These are phyloP conservation scores for Alca torda DNA, from an alignment of 2,797 vertebrate genomes.

Conservation along the genomic window DNA sequence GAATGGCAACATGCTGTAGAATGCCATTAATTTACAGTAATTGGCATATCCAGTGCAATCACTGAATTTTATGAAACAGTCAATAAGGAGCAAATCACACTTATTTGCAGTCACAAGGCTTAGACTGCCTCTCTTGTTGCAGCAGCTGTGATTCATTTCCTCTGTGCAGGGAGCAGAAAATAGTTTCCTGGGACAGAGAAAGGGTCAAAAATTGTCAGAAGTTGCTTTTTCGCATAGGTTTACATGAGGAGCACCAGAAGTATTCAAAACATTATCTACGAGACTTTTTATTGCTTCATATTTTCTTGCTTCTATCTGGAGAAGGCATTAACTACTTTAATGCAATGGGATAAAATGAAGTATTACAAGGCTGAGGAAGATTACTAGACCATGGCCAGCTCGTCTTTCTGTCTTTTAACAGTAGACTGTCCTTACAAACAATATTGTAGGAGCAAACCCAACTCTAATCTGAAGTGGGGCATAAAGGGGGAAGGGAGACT, in stretches of 20 bases:
- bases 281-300: not conserved
- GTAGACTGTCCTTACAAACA: not conserved
- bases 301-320: not conserved
- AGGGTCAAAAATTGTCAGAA: not conserved
- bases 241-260: not conserved
- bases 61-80: not conserved
- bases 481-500: not conserved
- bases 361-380: not conserved
- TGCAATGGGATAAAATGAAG: not conserved
- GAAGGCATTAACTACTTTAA: not conserved
- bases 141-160: slow-evolving; percentile 15
- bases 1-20: not conserved
- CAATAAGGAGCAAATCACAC: not conserved
- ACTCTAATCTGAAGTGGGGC: not conserved
- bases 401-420: not conserved
- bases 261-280: not conserved
- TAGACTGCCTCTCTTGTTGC: not conserved
- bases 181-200: not conserved
- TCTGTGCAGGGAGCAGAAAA: not conserved
- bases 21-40: slow-evolving; percentile 42
- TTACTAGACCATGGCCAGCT: not conserved
- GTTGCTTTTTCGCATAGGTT: not conserved
- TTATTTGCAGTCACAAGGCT: slow-evolving; percentile 8
- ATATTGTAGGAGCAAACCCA: not conserved
- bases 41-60: slow-evolving; percentile 25